Evolutionary conservation across 2,888 invertebrate genomes (phyloP).

Genomic region (Eupsilia transversa): DNA sequence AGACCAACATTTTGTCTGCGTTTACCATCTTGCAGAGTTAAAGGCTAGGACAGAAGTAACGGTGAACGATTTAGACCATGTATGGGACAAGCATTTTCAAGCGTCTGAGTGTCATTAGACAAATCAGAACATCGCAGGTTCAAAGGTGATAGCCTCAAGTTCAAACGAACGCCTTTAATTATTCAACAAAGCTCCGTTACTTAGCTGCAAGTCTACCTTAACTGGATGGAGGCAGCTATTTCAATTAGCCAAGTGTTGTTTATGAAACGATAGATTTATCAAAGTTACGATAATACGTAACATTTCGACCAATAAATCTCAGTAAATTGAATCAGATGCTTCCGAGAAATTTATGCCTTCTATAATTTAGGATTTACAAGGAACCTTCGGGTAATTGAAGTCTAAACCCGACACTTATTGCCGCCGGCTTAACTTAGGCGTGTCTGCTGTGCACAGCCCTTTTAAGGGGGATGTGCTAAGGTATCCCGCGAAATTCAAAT

Average conservation of each 20-base stretch:
- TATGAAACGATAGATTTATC: conserved; percentile 28
- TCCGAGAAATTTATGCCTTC: conserved; percentile 37
- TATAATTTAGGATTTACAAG: conserved; percentile 45
- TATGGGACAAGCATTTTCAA: conserved; percentile 21
- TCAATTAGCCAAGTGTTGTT: conserved; percentile 34
- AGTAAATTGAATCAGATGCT: conserved; percentile 37
- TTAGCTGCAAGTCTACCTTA: not conserved
- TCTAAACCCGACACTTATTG: conserved; percentile 46
- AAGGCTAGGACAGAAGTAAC: conserved; percentile 29
- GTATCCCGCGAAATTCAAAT: not conserved
- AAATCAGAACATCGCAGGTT: conserved; percentile 40
- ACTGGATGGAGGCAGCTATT: conserved; percentile 1
- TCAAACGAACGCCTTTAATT: conserved; percentile 37
- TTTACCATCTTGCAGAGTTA: conserved; percentile 19
- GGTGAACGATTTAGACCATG: conserved; percentile 25
- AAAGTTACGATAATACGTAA: conserved; percentile 16
- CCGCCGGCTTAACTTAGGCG: conserved; percentile 46
- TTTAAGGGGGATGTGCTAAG: conserved; percentile 1
- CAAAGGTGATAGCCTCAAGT: conserved; percentile 22
- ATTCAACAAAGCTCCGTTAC: conserved; percentile 21
- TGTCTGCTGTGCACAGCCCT: conserved; percentile 32
- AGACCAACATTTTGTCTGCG: conserved; percentile 39
- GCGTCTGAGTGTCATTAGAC: conserved; percentile 29
- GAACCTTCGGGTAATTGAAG: conserved; percentile 37
- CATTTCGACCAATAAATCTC: conserved; percentile 37